Evolutionary conservation across 2,888 invertebrate species (phyloP), one percentile per base, ranked within the genome.

Genomic region (Lamellibrachia columna): DNA sequence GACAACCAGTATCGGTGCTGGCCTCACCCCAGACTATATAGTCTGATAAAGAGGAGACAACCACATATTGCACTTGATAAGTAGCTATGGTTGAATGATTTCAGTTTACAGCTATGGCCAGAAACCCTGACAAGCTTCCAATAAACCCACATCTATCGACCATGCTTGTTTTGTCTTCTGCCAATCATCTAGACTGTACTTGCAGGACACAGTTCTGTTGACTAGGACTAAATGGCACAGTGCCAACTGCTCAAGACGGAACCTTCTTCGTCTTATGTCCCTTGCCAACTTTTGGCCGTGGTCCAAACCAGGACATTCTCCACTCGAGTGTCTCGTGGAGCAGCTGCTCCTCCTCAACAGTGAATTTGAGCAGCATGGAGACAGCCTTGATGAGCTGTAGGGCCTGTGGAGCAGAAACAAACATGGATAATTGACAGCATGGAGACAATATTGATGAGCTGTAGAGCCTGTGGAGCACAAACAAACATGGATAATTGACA

Each of bases 331-430:
- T 98, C 95, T 98, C 98, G 92, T 98, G 97, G 8, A 99, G 97
- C 9, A 98, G 96, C 95, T 98, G 98, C 95, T 99, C 98, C 96
- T 99, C 99, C 95, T 98, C 98, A 52, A 98, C 97, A 0, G 98
- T 98, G 94, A 99, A 98, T 94, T 98, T 97, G 58, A 99, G 97
- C 92, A 99, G 97, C 0, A 98, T 98, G 0, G 98, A 97, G 3
- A 99, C 98, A 0, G 99, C 99, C 95, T 98, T 97, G 22, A 98
- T 98, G 95, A 99, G 97, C 96, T 99, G 99, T 52, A 98, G 97
- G 90, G 99, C 98, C 97, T 99, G 98, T 60, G 98, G 95, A 93
- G n/a, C 91, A 58, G 1, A 92, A 40, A 28, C 15, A 7, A 92
- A 58, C 75, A 75, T 22, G 22, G 75, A 75, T 75, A 3, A 75